Base-by-base conservation (phyloP, 2,888 invertebrate species). In the Drosophila parthenogenetica region DNA sequence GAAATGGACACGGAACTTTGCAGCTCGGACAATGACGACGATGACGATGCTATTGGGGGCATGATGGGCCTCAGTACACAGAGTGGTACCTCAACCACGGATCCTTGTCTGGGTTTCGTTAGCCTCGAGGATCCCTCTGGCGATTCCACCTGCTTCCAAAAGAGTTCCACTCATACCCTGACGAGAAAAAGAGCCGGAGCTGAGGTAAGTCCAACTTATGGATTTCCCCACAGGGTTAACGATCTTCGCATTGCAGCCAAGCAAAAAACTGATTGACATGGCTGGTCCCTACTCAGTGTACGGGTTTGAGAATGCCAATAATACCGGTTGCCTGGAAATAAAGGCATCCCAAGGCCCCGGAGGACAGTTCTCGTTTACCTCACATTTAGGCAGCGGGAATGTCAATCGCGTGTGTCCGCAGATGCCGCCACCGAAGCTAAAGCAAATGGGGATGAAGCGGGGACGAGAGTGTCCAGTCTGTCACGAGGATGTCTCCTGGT, bases 401-500 rank as follows among this genome's bases (percentile, higher is more conserved):
- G 59, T 66, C 2, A 82, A 82, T 53, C 77, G 75, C 0, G 3
- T 81, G 35, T 66, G 69, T 5, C 66, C 54, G 0, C 61, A 61
- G 17, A 11, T 43, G 0, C 49, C 72, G 5, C 32, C 48, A 11
- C 85, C 85, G 0, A 43, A 69, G n/a, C 50, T 85, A 0, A 79
- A 67, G 0, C 82, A 87, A 39, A 75, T 72, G 54, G 64, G 62
- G 13, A 54, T 79, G 4, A 54, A 55, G 13, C 10, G 37, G 8
- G 55, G 11, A 0, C 62, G 73, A 14, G 51, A 25, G 11, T 92
- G 92, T 53, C 81, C 90, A 0, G 72, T 92, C 14, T 92, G 92
- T 57, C 81, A 88, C 7, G 88, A 79, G 66, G 89, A 92, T 40
- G 82, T 92, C 2, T 80, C 88, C 0, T 91, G 90, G 90, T 55